Evolutionary conservation across 2,888 invertebrate genomes (phyloP), one percentile per base, ranked within the genome.

Genomic region (Eudemis profundana): DNA sequence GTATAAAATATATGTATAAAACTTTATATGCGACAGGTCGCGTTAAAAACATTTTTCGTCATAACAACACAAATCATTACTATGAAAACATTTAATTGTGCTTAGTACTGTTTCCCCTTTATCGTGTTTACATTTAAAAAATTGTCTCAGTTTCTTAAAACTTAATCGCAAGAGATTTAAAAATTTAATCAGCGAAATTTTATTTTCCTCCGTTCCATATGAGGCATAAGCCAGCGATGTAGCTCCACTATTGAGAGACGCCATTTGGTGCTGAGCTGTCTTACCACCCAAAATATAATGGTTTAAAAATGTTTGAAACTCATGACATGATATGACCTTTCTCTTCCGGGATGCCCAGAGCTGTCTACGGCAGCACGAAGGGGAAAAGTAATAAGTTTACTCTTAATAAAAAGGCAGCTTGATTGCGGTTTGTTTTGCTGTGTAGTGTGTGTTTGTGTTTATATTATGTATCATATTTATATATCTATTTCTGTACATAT

Each of bases 151-250:
- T n/a, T n/a, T n/a, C n/a, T n/a, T n/a, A n/a, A n/a, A n/a, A n/a
- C n/a, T n/a, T n/a, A n/a, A n/a, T n/a, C n/a, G n/a, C n/a, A n/a
- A n/a, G n/a, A 49, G 40, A 33, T 61, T 51, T 49, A 49, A 56
- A 27, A 63, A 63, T 57, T 57, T 63, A 63, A 63, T 63, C 63
- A 63, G 49, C 14, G 21, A 17, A n/a, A 15, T 49, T 56, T 15
- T 46, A 56, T 56, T 56, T 50, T 38, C 23, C 63, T 57, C 40
- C 42, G 19, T 21, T 54, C 12, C 46, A 49, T 33, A 56, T 62
- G 27, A 47, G 54, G 21, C 40, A 49, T 63, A 63, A 63, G 49
- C 63, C 49, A 15, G 19, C 12, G n/a, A 38, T 21, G 23, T 10
- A 23, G 51, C 63, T 56, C 38, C 63, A 33, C 56, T 49, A 56